These are phyloP conservation scores for Solea senegalensis DNA, from an alignment of 2,113 vertebrate species.

Conservation along the genomic window DNA sequence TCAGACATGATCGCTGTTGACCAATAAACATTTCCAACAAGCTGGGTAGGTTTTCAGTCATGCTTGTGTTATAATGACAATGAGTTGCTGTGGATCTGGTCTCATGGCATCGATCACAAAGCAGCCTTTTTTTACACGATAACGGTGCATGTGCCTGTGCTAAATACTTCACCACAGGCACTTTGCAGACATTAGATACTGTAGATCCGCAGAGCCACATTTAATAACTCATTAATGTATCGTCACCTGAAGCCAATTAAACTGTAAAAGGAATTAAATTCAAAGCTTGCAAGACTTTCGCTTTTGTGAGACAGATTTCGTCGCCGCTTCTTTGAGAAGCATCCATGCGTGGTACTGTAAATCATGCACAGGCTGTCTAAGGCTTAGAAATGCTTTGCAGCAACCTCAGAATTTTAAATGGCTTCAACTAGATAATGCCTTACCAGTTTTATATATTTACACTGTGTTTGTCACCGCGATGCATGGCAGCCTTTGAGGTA, in stretches of 20 bases:
- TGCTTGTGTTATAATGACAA: too few species aligned
- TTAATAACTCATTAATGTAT: slow-evolving; percentile 46
- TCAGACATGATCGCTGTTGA: too few species aligned
- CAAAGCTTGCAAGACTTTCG: slow-evolving; percentile 27
- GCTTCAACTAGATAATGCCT: slow-evolving; percentile 33
- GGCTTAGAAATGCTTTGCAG: slow-evolving; percentile 32
- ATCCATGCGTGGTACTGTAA: slow-evolving; percentile 34
- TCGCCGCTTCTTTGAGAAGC: slow-evolving; percentile 26
- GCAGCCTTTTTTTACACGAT: too few species aligned
- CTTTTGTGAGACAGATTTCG: slow-evolving; percentile 20
- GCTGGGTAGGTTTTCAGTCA: too few species aligned
- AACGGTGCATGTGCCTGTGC: not conserved
- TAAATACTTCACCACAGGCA: slow-evolving; percentile 11
- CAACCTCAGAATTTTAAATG: slow-evolving; percentile 32
- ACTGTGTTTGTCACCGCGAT: slow-evolving; percentile 29
- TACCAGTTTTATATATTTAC: slow-evolving; percentile 28
- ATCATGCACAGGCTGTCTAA: slow-evolving; percentile 30
- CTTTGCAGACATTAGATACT: not conserved
- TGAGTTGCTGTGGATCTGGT: too few species aligned
- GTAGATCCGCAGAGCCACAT: not conserved
- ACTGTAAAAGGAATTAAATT: slow-evolving; percentile 24
- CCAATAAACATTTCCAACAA: too few species aligned
- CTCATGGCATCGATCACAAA: too few species aligned
- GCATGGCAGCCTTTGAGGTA: slow-evolving; percentile 25
- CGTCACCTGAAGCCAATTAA: slow-evolving; percentile 37